Evolutionary conservation across 2,888 invertebrate species (phyloP).

Genomic region (Urechis unicinctus): DNA sequence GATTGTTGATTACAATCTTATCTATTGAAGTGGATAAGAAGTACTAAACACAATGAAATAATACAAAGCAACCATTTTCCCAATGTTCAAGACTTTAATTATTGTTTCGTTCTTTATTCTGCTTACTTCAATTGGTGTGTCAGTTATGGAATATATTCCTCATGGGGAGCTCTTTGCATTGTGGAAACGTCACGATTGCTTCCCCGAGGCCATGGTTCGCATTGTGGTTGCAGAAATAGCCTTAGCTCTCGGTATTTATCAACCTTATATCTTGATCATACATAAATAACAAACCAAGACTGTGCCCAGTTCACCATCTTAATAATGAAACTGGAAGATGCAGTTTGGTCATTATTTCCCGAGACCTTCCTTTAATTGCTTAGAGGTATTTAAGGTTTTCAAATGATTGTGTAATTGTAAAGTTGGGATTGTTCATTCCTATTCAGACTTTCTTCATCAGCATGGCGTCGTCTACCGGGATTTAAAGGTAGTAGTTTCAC

Average conservation of each 20-base stretch:
- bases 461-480: conserved; percentile 80
- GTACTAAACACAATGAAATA: too few relatives aligned
- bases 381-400: too few relatives aligned
- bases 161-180: conserved; percentile 77
- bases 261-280: neutral
- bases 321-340: too few relatives aligned
- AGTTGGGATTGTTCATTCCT: neutral
- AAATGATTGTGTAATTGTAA: too few relatives aligned
- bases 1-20: too few relatives aligned
- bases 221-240: conserved; percentile 83
- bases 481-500: conserved; percentile 58
- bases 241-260: conserved; percentile 67
- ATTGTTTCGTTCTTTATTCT: neutral
- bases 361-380: too few relatives aligned
- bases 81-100: neutral
- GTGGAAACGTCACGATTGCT: conserved; percentile 65
- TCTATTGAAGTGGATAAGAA: too few relatives aligned
- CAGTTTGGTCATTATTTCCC: too few relatives aligned
- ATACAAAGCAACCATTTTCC: neutral
- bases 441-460: conserved; percentile 42
- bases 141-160: conserved; percentile 78
- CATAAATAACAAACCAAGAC: neutral
- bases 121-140: neutral
- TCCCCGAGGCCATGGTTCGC: conserved; percentile 73
- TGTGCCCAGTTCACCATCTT: too few relatives aligned